Evolutionary conservation across 2,113 vertebrate genomes (phyloP), one percentile per base, ranked within the genome.

Genomic region (Alligator mississippiensis): DNA sequence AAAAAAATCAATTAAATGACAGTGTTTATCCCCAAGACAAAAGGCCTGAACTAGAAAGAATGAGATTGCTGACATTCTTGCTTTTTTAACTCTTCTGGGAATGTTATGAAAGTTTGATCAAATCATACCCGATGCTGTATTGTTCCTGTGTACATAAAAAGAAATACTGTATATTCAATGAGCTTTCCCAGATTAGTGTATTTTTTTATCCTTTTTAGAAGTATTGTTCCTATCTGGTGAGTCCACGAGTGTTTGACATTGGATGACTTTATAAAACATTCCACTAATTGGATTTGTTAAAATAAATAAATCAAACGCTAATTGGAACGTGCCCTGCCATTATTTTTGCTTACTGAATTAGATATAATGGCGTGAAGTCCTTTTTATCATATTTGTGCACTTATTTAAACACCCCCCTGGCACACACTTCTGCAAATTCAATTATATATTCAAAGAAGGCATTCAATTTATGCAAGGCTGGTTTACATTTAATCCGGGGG

Each of bases 321-420:
- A 98, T 98, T 98, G 97, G 97, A 94, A 98, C 58, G 92, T 97
- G 97, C 97, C 96, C 94, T 97, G 96, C 97, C 97, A 98, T 98
- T 98, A 98, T 98, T 98, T 98, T 98, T 98, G 97, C 97, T 98
- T 98, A 98, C 97, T 98, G 98, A 98, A 97, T 98, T 98, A 98
- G 97, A 97, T 98, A 97, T 96, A 97, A 97, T 93, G 94, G 97
- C 94, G 96, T 96, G 97, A 97, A 98, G 97, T 97, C 97, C 97
- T 98, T 97, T 98, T 98, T 98, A 98, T 98, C 98, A 95, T 98
- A 97, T 98, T 97, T 98, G 97, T 98, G 98, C 97, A 97, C 97
- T 98, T 98, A 98, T 97, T 98, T 98, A 98, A 98, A 98, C 95
- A 97, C 96, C 97, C 98, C 97, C 97, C 94, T 96, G 98, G 98